A percentile compares a stretch with the other conserved stretches of the same genome.
Conservation (phyloP, 2,797 vertebrate genomes). For the Ctenopoma kingsleyae region DNA sequence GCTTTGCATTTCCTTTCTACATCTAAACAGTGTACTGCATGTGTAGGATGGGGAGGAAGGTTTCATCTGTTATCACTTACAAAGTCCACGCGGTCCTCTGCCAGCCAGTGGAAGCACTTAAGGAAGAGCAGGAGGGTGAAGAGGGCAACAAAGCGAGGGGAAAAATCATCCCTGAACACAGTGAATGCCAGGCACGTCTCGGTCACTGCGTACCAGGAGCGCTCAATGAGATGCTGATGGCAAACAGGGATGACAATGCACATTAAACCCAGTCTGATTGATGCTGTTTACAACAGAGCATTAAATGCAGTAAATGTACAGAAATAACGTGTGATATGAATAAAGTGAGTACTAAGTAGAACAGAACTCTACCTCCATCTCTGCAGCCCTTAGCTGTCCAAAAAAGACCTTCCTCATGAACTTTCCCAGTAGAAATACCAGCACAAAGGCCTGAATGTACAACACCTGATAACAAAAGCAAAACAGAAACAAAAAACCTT, state of each 20-base stretch:
- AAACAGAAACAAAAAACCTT: neutral
- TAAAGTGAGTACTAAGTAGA: neutral
- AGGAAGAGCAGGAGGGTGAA: slow-evolving; percentile 99
- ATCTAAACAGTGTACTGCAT: neutral
- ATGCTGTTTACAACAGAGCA: neutral
- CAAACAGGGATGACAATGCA: neutral
- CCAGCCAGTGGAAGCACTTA: slow-evolving; percentile 99
- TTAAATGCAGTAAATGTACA: too few relatives aligned
- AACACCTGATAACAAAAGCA: slow-evolving; percentile 84
- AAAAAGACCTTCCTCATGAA: slow-evolving; percentile 98
- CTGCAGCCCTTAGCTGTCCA: slow-evolving; percentile 93
- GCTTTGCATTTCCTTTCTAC: slow-evolving; percentile 15
- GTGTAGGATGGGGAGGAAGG: slow-evolving; percentile 3
- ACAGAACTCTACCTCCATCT: slow-evolving; percentile 90
- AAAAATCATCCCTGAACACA: slow-evolving; percentile 97
- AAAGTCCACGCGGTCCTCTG: slow-evolving; percentile 96
- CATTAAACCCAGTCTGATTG: neutral
- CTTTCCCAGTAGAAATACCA: slow-evolving; percentile 95
- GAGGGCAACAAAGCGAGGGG: slow-evolving; percentile 96
- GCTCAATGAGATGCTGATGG: slow-evolving; percentile 93
- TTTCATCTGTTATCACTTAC: slow-evolving; percentile 82
- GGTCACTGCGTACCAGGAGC: slow-evolving; percentile 97
- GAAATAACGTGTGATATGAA: neutral
- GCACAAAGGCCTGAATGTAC: slow-evolving; percentile 96
- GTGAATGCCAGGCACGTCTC: slow-evolving; percentile 99